Base-by-base conservation (phyloP, 2,797 vertebrate species). In the Sciurus carolinensis region DNA sequence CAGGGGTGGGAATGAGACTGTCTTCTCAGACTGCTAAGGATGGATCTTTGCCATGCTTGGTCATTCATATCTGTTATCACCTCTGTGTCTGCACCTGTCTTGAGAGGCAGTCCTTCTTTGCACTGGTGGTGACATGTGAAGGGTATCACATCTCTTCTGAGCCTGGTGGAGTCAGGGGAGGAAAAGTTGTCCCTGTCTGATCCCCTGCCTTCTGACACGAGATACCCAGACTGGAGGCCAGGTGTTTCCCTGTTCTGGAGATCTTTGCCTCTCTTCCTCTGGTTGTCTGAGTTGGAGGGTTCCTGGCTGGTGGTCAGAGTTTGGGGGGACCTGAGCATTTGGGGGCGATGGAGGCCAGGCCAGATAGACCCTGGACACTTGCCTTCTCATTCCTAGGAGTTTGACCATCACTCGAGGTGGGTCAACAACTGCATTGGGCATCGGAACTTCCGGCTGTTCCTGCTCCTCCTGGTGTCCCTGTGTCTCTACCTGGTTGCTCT, bases 371-470 rank as follows among this genome's bases (percentile, higher is more conserved):
- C 69, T 81, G 18, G 28, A 77, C 44, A 44, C 36, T 75, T 67
- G 64, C 1, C 36, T 33, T 57, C 3, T 57, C 14, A 75, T 14
- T 3, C 13, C 44, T 90, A 98, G 98, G 98, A 98, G 69, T 98
- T 98, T 26, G 97, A 98, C 47, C 98, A 98, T 20, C 98, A 98
- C 39, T 98, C 97, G 89, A 83, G 95, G 52, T 98, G 98, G 98
- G 92, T 98, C 64, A 98, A 98, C 76, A 98, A 98, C 66, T 98
- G 98, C 69, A 85, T 98, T 0, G 97, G 98, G 30, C 90, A 97
- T 66, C 96, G 97, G 50, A 98, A 98, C 94, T 90, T 97, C 66
- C 97, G 97, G 26, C 72, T 80, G 79, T 98, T 98, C 67, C 47
- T 97, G 94, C 92, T 97, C 28, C 97, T 98, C 0, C 1, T 97